These are phyloP conservation scores for Poeciliopsis turrubarensis DNA, from an alignment of 2,113 vertebrate species.

Conservation along the genomic window DNA sequence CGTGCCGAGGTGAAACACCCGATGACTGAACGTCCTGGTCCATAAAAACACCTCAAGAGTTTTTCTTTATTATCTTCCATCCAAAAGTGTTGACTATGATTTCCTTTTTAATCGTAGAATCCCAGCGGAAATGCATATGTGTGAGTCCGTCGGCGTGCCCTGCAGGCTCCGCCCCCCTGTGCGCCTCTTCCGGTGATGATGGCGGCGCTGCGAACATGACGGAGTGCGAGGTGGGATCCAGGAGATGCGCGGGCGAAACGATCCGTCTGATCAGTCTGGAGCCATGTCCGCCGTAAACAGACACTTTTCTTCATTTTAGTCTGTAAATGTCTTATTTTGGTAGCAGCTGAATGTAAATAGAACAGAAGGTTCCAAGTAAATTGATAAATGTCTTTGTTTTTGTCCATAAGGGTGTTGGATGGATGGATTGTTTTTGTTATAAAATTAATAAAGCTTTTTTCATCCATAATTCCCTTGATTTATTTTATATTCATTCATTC, in stretches of 20 bases:
- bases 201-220: constrained; percentile 72
- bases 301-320: too few relatives aligned
- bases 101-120: constrained; percentile 27
- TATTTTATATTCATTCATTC: too few relatives aligned
- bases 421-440: background rate
- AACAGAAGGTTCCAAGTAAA: too few relatives aligned
- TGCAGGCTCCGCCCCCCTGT: constrained; percentile 76
- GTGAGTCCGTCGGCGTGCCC: constrained; percentile 70
- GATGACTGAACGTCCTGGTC: background rate
- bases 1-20: constrained; percentile 80
- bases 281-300: constrained; percentile 70
- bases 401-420: too few relatives aligned
- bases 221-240: constrained; percentile 82
- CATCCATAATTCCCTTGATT: background rate
- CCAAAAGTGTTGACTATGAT: too few relatives aligned
- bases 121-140: constrained; percentile 78
- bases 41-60: too few relatives aligned
- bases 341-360: background rate
- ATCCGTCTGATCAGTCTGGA: constrained; percentile 77
- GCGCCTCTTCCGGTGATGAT: constrained; percentile 64
- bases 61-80: too few relatives aligned
- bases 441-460: background rate
- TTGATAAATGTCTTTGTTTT: too few relatives aligned
- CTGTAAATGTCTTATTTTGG: background rate
- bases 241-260: constrained; percentile 79